phyloP scores from a whole-genome alignment of 2,113 vertebrate genomes.

The Saimiri boliviensis region DNA sequence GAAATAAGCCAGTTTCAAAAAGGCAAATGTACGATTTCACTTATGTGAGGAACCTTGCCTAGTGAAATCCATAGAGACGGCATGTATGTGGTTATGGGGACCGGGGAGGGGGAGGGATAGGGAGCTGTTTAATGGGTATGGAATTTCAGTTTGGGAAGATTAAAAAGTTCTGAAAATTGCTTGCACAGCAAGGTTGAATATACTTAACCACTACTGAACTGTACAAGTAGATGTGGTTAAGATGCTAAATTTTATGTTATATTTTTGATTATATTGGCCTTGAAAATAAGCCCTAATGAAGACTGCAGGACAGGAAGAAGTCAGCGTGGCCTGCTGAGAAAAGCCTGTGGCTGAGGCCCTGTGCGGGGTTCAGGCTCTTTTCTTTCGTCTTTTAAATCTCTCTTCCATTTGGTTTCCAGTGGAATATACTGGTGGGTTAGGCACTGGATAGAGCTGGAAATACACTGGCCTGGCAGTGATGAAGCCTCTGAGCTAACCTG shows the following conservation, averaged over 20 bases:
- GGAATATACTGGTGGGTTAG: neutral
- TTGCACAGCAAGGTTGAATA: neutral
- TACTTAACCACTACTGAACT: neutral
- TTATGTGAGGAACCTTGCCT: neutral
- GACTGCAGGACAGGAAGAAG: neutral
- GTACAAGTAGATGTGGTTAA: neutral
- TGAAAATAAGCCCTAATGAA: neutral
- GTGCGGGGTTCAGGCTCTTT: neutral
- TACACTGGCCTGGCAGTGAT: too few species aligned
- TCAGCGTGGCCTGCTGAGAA: neutral
- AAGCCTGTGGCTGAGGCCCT: neutral
- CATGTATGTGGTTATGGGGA: neutral
- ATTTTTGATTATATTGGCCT: neutral
- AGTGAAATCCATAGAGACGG: neutral
- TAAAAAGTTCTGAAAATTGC: neutral
- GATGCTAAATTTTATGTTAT: neutral
- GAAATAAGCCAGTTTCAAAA: neutral
- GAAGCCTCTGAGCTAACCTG: neutral
- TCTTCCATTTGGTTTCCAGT: neutral
- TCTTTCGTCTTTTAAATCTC: neutral
- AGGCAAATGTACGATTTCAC: neutral
- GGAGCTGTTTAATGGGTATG: neutral
- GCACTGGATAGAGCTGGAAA: neutral
- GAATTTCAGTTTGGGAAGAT: neutral
- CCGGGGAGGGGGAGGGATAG: too few species aligned